phyloP scores from a whole-genome alignment of 2,888 invertebrate genomes.

The Tenthredo distinguenda region DNA sequence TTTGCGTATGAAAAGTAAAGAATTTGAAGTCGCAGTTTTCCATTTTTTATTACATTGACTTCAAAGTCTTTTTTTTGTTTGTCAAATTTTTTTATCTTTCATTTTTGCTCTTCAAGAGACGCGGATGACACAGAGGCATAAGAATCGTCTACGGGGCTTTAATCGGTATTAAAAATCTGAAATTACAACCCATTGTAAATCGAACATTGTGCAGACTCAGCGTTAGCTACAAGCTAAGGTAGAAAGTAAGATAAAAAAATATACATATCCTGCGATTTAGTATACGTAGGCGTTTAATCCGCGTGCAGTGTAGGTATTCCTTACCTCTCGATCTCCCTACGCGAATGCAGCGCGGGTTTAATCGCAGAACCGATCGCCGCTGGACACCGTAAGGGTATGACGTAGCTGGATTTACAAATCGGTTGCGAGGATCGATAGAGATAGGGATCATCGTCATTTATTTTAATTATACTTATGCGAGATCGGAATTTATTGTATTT shows the following conservation, averaged over 20 bases:
- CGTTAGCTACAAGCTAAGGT: background rate
- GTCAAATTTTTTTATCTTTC: background rate
- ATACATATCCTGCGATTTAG: background rate
- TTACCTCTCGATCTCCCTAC: conserved; percentile 13
- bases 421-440: background rate
- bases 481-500: background rate
- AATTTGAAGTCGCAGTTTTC: background rate
- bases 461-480: background rate
- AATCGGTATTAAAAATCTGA: background rate
- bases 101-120: background rate
- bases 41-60: background rate
- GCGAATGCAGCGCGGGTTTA: background rate
- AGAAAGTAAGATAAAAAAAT: background rate
- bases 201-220: background rate
- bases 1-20: background rate
- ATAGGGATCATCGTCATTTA: background rate
- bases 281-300: conserved; percentile 27
- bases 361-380: conserved; percentile 33
- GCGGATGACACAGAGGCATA: too few relatives aligned
- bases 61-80: background rate
- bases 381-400: background rate
- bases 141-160: background rate
- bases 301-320: background rate
- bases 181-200: background rate
- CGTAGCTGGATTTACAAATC: conserved; percentile 26